Conservation (phyloP, 1,140 invertebrate genomes). For the Spodoptera litura region DNA sequence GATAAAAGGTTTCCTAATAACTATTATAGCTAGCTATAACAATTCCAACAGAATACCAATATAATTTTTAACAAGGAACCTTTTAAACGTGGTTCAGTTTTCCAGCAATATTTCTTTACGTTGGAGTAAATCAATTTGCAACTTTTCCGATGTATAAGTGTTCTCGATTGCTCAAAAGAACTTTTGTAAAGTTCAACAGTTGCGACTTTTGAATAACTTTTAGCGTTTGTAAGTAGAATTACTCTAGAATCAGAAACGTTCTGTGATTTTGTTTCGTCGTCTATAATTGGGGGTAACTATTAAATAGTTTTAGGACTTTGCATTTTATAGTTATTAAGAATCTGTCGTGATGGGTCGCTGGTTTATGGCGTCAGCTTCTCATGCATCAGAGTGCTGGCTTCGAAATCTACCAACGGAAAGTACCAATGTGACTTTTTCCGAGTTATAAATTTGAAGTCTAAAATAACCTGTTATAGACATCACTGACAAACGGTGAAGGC, state of each 20-base stretch:
- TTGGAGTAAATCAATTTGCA: constrained; percentile 24
- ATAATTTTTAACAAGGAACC: not conserved
- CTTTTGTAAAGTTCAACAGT: constrained; percentile 37
- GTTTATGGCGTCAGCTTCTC: too few relatives aligned
- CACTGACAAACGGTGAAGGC: too few relatives aligned
- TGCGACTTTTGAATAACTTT: constrained; percentile 35
- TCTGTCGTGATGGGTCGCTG: too few relatives aligned
- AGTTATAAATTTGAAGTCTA: too few relatives aligned
- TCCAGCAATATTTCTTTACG: not conserved
- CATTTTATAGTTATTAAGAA: too few relatives aligned
- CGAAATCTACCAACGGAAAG: too few relatives aligned
- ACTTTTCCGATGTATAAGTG: constrained; percentile 34
- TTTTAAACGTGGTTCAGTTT: not conserved
- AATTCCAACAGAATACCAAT: not conserved
- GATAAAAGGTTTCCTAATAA: too few relatives aligned
- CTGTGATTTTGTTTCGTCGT: constrained; percentile 17
- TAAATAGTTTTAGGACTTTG: too few relatives aligned
- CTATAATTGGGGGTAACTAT: too few relatives aligned
- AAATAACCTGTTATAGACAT: too few relatives aligned
- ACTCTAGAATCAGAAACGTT: constrained; percentile 27
- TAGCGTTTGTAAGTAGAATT: constrained; percentile 28
- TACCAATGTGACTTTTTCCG: too few relatives aligned
- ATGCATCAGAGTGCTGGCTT: too few relatives aligned
- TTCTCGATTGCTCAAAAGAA: constrained; percentile 11
- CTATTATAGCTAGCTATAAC: not conserved